Evolutionary conservation across 2,113 vertebrate species (phyloP).

Genomic region (Zapus hudsonius): DNA sequence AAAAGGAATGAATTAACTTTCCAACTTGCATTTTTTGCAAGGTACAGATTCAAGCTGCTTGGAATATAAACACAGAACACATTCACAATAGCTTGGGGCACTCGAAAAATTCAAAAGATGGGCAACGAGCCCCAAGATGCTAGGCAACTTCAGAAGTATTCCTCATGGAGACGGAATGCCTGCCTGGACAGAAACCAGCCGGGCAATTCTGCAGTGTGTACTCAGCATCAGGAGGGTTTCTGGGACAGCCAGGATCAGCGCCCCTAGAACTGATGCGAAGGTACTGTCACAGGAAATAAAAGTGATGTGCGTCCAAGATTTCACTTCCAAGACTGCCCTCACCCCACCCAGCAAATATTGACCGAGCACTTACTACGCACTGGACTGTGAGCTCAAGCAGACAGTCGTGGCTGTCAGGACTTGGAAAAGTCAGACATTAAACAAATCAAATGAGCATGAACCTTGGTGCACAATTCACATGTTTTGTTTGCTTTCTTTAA

Average conservation of each 20-base stretch:
- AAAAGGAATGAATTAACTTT: conserved; percentile 82
- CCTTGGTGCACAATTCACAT: background rate
- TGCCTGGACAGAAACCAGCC: conserved; percentile 48
- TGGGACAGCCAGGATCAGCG: background rate
- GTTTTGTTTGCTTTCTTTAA: conserved; percentile 68
- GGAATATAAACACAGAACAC: conserved; percentile 74
- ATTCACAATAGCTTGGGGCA: conserved; percentile 68
- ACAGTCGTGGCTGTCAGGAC: background rate
- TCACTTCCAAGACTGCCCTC: background rate
- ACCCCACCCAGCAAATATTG: background rate
- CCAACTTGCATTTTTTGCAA: conserved; percentile 77
- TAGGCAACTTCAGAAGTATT: conserved; percentile 58
- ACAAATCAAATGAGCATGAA: conserved; percentile 11
- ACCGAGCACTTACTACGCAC: background rate
- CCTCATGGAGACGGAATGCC: conserved; percentile 43
- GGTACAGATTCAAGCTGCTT: conserved; percentile 62
- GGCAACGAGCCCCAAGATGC: conserved; percentile 66
- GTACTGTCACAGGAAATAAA: background rate
- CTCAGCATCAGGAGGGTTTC: background rate
- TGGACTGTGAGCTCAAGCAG: background rate
- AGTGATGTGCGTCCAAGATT: background rate
- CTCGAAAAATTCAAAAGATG: conserved; percentile 79
- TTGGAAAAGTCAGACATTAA: conserved; percentile 56
- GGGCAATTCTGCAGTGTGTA: background rate
- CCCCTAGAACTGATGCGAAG: background rate